Conservation (phyloP, 1,140 invertebrate genomes). For the Drosophila santomea region DNA sequence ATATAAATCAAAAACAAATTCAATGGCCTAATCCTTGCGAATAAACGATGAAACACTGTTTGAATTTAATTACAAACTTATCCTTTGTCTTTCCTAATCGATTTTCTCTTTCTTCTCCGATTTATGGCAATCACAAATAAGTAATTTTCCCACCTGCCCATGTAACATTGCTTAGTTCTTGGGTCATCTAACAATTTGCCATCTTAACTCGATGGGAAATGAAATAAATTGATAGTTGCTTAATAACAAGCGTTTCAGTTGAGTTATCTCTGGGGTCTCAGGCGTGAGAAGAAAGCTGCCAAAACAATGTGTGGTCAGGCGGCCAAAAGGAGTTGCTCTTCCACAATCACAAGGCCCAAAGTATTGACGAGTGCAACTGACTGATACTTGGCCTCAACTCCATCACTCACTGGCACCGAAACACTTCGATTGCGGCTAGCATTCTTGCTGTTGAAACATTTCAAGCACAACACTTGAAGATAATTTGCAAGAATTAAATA, state of each 20-base stretch:
- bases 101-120: background rate
- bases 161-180: slow-evolving; percentile 10
- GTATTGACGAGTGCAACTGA: slow-evolving; percentile 39
- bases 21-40: too few species aligned
- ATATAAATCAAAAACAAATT: too few species aligned
- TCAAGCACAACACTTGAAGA: slow-evolving; percentile 15
- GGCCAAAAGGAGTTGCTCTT: slow-evolving; percentile 7
- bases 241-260: slow-evolving; percentile 69
- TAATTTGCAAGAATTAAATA: background rate
- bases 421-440: slow-evolving; percentile 32
- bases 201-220: slow-evolving; percentile 38
- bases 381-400: slow-evolving; percentile 13
- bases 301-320: slow-evolving; percentile 44
- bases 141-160: slow-evolving; percentile 4
- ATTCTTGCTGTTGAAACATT: slow-evolving; percentile 66
- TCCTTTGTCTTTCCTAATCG: too few species aligned
- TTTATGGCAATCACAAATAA: slow-evolving; percentile 15
- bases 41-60: too few species aligned
- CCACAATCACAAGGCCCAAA: slow-evolving; percentile 9
- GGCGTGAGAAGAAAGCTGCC: slow-evolving; percentile 44
- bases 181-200: slow-evolving; percentile 7
- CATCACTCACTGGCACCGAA: slow-evolving; percentile 5
- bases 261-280: slow-evolving; percentile 19
- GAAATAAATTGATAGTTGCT: slow-evolving; percentile 72
- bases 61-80: too few species aligned